phyloP scores from a whole-genome alignment of 1,140 invertebrate species.

The Drosophila simulans region DNA sequence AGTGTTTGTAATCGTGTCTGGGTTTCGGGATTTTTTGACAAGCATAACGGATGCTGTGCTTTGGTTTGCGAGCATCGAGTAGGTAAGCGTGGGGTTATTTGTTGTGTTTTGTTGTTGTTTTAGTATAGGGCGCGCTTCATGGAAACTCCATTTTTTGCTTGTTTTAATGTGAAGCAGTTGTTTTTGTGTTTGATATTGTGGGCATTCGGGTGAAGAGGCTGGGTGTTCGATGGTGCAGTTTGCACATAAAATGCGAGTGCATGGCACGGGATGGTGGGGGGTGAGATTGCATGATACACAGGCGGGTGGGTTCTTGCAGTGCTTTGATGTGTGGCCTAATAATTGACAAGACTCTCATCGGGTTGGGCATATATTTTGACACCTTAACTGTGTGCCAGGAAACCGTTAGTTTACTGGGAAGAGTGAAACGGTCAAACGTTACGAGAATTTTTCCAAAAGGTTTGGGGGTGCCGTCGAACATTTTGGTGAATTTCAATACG shows the following conservation, averaged over 20 bases:
- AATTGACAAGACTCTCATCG: background rate
- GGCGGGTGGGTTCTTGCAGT: background rate
- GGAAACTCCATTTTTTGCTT: slow-evolving; percentile 29
- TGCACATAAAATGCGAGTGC: background rate
- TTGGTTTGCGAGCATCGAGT: background rate
- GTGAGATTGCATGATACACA: background rate
- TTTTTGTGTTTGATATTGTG: background rate
- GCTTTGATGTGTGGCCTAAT: background rate
- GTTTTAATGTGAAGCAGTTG: background rate
- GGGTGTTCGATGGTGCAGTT: background rate
- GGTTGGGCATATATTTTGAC: too few species aligned
- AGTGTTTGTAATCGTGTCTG: background rate
- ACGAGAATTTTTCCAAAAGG: background rate
- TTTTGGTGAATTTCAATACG: background rate
- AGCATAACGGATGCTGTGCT: background rate
- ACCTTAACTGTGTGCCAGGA: too few species aligned
- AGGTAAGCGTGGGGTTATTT: slow-evolving; percentile 4
- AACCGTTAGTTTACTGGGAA: too few species aligned
- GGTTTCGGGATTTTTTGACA: background rate
- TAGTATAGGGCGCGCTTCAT: slow-evolving; percentile 24
- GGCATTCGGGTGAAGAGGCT: background rate
- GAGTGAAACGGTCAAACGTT: background rate
- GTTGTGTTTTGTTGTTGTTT: slow-evolving; percentile 26
- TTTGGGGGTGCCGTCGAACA: background rate
- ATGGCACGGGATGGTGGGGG: background rate